A percentile compares a stretch with the other conserved stretches of the same genome.
Evolutionary conservation across 2,113 vertebrate genomes (phyloP).

Genomic region (Arenaria interpres): DNA sequence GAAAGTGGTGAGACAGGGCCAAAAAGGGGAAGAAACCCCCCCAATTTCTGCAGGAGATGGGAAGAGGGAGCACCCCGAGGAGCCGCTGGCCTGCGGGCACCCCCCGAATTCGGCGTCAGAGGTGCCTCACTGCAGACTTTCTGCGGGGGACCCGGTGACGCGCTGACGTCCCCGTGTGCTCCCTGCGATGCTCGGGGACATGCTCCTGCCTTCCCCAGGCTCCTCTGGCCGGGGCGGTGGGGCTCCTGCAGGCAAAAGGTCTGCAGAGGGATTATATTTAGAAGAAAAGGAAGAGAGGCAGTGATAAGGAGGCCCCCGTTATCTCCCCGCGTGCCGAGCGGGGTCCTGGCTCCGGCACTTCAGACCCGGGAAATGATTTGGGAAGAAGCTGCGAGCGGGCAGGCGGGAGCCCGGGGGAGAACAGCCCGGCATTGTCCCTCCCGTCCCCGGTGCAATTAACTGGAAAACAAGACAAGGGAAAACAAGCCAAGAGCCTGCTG

Average conservation of each 20-base stretch:
- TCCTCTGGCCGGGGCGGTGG: not conserved
- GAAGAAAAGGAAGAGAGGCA: conserved; percentile 54
- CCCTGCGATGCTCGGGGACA: not conserved
- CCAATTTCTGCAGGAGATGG: not conserved
- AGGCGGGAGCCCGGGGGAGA: not conserved
- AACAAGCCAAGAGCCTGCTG: conserved; percentile 32
- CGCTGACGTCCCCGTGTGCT: not conserved
- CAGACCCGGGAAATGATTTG: not conserved
- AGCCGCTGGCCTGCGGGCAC: not conserved
- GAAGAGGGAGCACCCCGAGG: rapidly evolving
- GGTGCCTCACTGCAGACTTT: not conserved
- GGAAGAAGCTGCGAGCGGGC: conserved; percentile 24
- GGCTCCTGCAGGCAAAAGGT: conserved; percentile 28
- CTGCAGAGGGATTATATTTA: conserved; percentile 72
- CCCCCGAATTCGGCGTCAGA: rapidly evolving
- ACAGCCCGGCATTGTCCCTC: conserved; percentile 73
- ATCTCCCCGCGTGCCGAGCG: conserved; percentile 21
- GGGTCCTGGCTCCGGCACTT: not conserved
- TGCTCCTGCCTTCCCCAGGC: not conserved
- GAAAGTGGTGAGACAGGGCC: not conserved
- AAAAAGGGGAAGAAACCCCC: rapidly evolving
- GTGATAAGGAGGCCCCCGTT: conserved; percentile 50
- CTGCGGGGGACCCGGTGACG: not conserved
- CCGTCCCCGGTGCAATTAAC: conserved; percentile 58
- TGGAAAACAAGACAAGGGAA: conserved; percentile 65